Evolutionary conservation across 1,140 invertebrate genomes (phyloP), one percentile per base, ranked within the genome.

Genomic region (Pomacea maculata): DNA sequence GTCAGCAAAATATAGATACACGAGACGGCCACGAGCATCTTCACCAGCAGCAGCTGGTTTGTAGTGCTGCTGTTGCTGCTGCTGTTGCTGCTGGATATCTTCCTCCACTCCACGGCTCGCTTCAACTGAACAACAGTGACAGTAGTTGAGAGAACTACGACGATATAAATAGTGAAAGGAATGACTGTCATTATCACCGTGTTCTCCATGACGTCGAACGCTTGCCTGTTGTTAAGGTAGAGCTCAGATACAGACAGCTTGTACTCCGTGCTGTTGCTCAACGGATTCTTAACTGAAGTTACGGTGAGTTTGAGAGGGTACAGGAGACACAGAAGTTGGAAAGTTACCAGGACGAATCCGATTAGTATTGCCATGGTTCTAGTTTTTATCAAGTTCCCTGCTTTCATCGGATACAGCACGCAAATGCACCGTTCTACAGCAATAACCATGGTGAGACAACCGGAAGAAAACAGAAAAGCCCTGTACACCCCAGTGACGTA

Each of bases 11-110:
- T 61, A 54, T 52, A 75, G 74, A 75, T 61, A 10, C 45, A 4
- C 52, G 52, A 75, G 12, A 75, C 74, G 55, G 55, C 57, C 29
- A 75, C 74, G 10, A 75, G 55, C 74, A 75, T 75, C 29, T 75
- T 75, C 52, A 75, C 74, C 52, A 75, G 55, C 57, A 55, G 52
- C 55, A 75, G 17, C 74, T 75, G 74, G 71, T 1, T 15, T 45
- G 19, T 9, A 1, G 25, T 52, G 25, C 1, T 29, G 67, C 17
- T 52, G 52, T 12, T 54, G 14, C 6, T 45, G 71, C 12, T 45
- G 52, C 12, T 54, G 71, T 45, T 70, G n/a, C 0, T n/a, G 12
- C 10, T 12, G 12, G 67, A n/a, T 21, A n/a, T 11, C 25, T 73
- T 9, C 25, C 71, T n/a, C 71, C 71, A 73, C 71, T 12, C 71